Percentiles rank a stretch among this genome's conserved stretches.
Evolutionary conservation across 1,140 invertebrate genomes (phyloP).

Genomic region (Plectrocnemia conspersa): DNA sequence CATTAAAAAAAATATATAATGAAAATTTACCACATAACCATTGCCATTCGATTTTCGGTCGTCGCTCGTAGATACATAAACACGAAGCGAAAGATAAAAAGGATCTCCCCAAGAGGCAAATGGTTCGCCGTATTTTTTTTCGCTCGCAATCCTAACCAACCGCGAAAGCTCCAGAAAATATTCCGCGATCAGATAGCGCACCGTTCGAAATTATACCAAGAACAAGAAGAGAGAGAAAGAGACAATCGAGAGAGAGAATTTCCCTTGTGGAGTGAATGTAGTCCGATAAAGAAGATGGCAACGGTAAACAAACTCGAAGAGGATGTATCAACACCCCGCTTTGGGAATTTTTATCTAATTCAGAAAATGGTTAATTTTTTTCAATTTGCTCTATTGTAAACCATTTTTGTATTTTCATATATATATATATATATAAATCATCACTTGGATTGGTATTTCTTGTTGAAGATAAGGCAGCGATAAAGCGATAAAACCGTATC

Average conservation of each 20-base stretch:
- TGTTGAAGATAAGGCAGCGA: neutral
- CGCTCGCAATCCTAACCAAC: neutral
- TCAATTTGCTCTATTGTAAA: neutral
- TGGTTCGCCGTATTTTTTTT: conserved; percentile 7
- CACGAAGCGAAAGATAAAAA: conserved; percentile 9
- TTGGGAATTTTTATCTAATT: conserved; percentile 27
- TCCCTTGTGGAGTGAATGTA: neutral
- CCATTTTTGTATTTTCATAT: neutral
- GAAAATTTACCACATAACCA: no score
- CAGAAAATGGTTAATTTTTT: no score
- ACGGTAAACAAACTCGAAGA: conserved; percentile 24
- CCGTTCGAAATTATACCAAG: conserved; percentile 3
- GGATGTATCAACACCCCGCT: conserved; percentile 25
- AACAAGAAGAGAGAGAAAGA: conserved; percentile 3
- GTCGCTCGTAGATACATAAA: neutral
- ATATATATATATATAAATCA: neutral
- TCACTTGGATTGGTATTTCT: neutral
- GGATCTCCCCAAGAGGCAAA: conserved; percentile 1
- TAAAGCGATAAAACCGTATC: conserved; percentile 7
- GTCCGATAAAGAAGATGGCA: conserved; percentile 12
- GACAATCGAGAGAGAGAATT: neutral
- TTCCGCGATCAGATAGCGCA: conserved; percentile 5
- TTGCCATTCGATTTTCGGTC: neutral
- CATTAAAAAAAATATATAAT: no score
- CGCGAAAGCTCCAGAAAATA: neutral